Conservation (phyloP, 2,113 vertebrate species). For the Agelaius phoeniceus region DNA sequence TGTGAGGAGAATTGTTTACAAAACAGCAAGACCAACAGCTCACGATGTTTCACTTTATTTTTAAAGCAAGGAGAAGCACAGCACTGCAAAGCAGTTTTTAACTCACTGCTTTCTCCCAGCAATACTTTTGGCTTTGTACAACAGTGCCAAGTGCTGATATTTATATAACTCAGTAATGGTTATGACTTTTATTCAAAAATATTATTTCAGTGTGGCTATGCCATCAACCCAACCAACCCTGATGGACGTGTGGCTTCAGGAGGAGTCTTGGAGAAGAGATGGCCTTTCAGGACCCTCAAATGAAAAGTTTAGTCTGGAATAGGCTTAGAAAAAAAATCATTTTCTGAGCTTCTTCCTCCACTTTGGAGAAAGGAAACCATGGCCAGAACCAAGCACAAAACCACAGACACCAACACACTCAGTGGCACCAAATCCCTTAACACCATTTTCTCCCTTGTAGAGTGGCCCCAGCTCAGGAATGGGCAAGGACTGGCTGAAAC, state of each 20-base stretch:
- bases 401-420: background rate
- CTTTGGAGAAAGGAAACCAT: background rate
- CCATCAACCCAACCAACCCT: background rate
- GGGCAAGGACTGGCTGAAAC: background rate
- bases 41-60: background rate
- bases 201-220: background rate
- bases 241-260: background rate
- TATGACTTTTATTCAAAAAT: background rate
- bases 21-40: conserved; percentile 7
- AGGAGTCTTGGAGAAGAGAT: background rate
- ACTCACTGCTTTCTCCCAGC: conserved; percentile 24
- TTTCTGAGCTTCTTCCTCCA: background rate
- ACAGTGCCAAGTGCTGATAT: background rate
- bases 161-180: background rate
- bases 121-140: background rate
- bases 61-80: conserved; percentile 16
- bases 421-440: background rate
- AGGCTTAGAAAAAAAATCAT: background rate
- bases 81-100: conserved; percentile 9
- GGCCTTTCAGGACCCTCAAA: background rate
- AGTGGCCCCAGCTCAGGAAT: background rate
- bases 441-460: background rate
- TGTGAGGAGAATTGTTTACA: background rate
- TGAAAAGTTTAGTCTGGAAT: background rate
- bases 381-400: background rate